Base-by-base conservation (phyloP, 2,113 vertebrate species). In the Triplophysa rosa region DNA sequence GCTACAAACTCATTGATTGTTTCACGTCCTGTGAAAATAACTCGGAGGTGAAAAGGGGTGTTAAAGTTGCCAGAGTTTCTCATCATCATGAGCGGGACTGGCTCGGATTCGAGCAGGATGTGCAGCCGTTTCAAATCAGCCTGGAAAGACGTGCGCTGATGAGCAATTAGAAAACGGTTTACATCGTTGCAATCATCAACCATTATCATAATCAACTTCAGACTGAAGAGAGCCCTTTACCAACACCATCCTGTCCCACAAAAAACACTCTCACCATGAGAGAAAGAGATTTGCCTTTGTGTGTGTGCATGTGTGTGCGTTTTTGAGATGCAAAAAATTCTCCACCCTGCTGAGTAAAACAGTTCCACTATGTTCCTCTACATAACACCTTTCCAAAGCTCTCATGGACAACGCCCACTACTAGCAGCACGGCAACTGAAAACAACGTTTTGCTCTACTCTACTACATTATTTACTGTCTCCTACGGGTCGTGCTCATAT, bases 161-260 rank as follows among this genome's bases (percentile, higher is more conserved):
- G 86, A 87, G 84, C 82, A 85, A 87, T 87, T 87, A 87, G 62
- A 83, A 71, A 77, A 82, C 62, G 66, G 21, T 78, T 84, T 65
- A 82, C 81, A 80, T 65, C 67, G 63, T 78, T 62, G 82, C 81
- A 87, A 87, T 87, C 84, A 87, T 81, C 45, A 69, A 5, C 75
- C 78, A 87, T 87, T 87, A 87, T 84, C 82, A 87, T 87, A 85
- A 87, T 87, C 84, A 87, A 87, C 86, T 85, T 87, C 82, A 85
- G 80, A 80, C 58, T 82, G 84, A 82, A 83, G 78, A 75, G 79
- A 77, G 80, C 73, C 79, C 82, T 85, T 56, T 59, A 80, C 68
- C 72, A 83, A 78, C 70, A 58, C 79, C 24, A 76, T 67, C 76
- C 52, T 71, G 59, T 24, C 63, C 37, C 40, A 65, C 37, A 80